Evolutionary conservation across 2,113 vertebrate genomes (phyloP), one percentile per base, ranked within the genome.

Genomic region (Cynopterus brachyotis): DNA sequence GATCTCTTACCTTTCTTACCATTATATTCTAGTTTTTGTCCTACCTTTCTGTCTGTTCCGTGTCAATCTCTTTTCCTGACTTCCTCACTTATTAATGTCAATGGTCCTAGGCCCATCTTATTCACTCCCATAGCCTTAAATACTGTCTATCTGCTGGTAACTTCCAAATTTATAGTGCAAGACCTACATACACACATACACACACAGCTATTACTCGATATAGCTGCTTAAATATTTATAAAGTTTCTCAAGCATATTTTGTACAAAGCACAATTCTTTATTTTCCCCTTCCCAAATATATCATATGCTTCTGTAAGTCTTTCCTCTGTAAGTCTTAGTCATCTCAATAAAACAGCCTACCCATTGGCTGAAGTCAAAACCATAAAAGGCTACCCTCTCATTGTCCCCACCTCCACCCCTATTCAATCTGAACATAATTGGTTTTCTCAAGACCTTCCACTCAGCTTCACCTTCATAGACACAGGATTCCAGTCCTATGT

Each of bases 371-470:
- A 40, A 26, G 64, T 90, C 57, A 59, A 32, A 94, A 64, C 26
- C 15, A 0, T 32, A 30, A 66, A 55, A 22, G 7, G 47, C 28
- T 62, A 53, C 57, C 35, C 64, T 92, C 47, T 64, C 32, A 3
- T 2, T 64, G 42, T 60, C 32, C 20, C 62, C 69, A 24, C 50
- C 9, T 40, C 42, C 12, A 57, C 37, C 19, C 28, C 15, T n/a
- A 0, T 62, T 72, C 47, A 9, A 0, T 57, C 10, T 86, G 47
- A 62, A 7, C 15, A 24, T 9, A 7, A 11, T 66, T 35, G 60
- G n/a, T 86, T 50, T 50, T 16, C 76, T 59, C 42, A 35, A 24
- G 12, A 57, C 35, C 88, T 60, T 87, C 70, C 17, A 13, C 6
- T 62, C 13, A 32, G 32, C 60, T 59, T 72, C 19, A 81, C 15